Evolutionary conservation across 2,888 invertebrate species (phyloP), one percentile per base, ranked within the genome.

Genomic region (Athrips mouffetella): DNA sequence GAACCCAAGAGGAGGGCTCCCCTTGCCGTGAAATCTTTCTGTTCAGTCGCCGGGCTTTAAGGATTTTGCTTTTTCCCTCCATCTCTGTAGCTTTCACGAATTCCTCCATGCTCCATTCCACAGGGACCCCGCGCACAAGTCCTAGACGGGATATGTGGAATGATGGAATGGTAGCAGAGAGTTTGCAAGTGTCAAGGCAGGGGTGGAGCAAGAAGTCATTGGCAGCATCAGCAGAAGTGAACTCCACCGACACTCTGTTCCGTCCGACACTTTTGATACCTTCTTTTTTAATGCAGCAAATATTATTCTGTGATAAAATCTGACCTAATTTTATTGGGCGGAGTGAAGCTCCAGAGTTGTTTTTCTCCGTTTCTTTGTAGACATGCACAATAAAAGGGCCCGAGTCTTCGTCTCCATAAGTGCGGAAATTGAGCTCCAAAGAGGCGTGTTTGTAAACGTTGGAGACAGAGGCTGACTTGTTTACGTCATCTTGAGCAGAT

Each of bases 1-100:
- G 31, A n/a, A 31, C 11, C 55, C 52, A 55, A n/a, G n/a, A n/a
- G 7, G 15, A n/a, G 7, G 29, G 6, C 1, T 29, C 23, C 4
- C 11, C 31, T 1, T 44, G 21, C 5, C 1, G 20, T 3, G 21
- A 21, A 3, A 21, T 10, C 35, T 50, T 53, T 10, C 46, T 40
- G 23, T 50, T 53, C 1, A 56, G 31, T 1, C 48, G 16, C 13
- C 53, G 29, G 2, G 54, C 52, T 45, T 56, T 56, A 8, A 55
- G 13, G 3, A 4, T 3, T 1, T 16, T 3, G 6, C 10, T 5
- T 3, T 18, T 8, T 3, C 5, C 13, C 2, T 11, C n/a, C 7
- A 8, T 7, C 20, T 37, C 35, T 6, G n/a, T 10, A 3, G 10
- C 7, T 2, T 8, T 10, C 10, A 18, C 2, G 18, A 37, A 20